Base-by-base conservation (phyloP, 2,113 vertebrate species). In the Ancistrus triradiatus region DNA sequence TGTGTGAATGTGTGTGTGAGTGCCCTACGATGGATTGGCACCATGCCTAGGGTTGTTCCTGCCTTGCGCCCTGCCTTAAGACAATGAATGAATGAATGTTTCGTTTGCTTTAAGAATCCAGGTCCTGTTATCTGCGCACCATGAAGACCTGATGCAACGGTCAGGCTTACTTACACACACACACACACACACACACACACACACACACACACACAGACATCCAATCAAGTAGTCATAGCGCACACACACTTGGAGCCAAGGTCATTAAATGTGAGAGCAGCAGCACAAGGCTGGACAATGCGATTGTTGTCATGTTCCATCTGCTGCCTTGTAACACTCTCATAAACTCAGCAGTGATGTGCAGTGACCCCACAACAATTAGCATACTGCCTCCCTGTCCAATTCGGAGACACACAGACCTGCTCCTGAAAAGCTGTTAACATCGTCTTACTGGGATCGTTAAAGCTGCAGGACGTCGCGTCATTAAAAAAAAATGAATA, bases 231-330 rank as follows among this genome's bases (percentile, higher is more conserved):
- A 8, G 6, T 9, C 25, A 43, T 5, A 21, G 3, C 7, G 38
- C 37, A 28, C 49, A 68, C 31, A 63, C 3, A 15, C 28, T 59
- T 70, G 72, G 66, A 58, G 59, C 59, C 81, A 88, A 87, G 86
- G 86, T 86, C 84, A 75, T 72, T 78, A 56, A 53, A 77, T 56
- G 79, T 47, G 63, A 77, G 69, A 64, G 48, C 64, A 66, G 44
- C 81, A 78, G 83, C 78, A 77, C 72, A 78, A 67, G 72, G 77
- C 56, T 63, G 66, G 73, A 67, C 72, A 73, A 71, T 25, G 77
- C 73, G 73, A 66, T 56, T 78, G 77, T 83, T 86, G 84, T 86
- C 82, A 85, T 66, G 25, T 74, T 81, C 84, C 84, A 86, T 85
- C 84, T 88, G 84, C 68, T 78, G 70, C 61, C 71, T 71, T 78